phyloP scores from a whole-genome alignment of 2,797 vertebrate species.

The Poecile montanus region DNA sequence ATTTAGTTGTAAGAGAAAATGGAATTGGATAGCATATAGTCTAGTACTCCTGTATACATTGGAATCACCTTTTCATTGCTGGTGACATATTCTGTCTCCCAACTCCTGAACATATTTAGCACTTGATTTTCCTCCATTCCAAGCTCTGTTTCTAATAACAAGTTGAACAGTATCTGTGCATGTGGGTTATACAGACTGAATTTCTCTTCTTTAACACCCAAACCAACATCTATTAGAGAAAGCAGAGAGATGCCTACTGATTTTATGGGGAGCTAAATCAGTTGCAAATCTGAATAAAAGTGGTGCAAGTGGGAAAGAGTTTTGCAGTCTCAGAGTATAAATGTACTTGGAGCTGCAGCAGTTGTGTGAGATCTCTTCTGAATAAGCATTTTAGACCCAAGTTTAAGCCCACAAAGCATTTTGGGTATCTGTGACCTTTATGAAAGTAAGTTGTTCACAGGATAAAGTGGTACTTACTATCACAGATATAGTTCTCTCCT shows the following conservation, averaged over 20 bases:
- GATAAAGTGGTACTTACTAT: not conserved
- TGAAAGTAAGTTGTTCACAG: not conserved
- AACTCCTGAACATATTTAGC: not conserved
- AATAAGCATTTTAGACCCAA: not conserved
- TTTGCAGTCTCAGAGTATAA: not conserved
- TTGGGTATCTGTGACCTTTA: not conserved
- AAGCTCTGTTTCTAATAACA: not conserved
- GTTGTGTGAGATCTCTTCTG: not conserved
- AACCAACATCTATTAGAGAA: not conserved
- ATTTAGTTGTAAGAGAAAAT: constrained; percentile 4
- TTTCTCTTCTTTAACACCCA: not conserved
- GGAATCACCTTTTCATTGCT: not conserved
- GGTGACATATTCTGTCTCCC: not conserved
- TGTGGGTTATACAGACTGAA: not conserved
- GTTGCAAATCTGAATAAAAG: not conserved
- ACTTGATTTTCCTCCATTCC: not conserved
- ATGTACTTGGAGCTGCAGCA: not conserved
- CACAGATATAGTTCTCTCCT: not conserved
- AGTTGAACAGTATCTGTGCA: not conserved
- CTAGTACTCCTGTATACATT: not conserved
- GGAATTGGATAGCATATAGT: not conserved
- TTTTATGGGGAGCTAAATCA: not conserved
- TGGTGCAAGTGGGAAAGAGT: not conserved
- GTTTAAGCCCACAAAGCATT: not conserved
- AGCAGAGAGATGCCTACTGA: not conserved